These are phyloP conservation scores for Drosophila takahashii DNA, from an alignment of 1,140 invertebrate species.

Conservation along the genomic window DNA sequence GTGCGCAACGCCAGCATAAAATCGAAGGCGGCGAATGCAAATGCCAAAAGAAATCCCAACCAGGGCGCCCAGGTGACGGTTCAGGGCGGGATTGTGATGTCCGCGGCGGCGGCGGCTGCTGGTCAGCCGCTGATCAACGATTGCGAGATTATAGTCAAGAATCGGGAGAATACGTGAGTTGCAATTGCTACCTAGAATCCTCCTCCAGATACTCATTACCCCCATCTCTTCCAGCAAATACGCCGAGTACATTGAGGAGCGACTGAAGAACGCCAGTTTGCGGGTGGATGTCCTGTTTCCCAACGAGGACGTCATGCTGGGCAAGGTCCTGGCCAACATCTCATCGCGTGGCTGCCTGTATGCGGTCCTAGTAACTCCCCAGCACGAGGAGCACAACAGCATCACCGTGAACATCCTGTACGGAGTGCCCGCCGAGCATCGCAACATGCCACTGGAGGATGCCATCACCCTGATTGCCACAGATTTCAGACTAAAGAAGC, in stretches of 20 bases:
- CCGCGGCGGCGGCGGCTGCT: constrained; percentile 84
- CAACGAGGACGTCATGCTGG: constrained; percentile 93
- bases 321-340: constrained; percentile 94
- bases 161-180: constrained; percentile 91
- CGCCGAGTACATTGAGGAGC: constrained; percentile 94
- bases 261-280: constrained; percentile 92
- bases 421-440: constrained; percentile 94
- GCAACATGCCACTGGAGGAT: constrained; percentile 97
- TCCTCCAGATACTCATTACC: not conserved
- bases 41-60: constrained; percentile 13
- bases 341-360: constrained; percentile 93
- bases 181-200: not conserved
- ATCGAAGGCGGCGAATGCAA: constrained; percentile 53
- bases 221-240: constrained; percentile 88
- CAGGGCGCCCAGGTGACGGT: constrained; percentile 35
- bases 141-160: constrained; percentile 94
- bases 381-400: constrained; percentile 93
- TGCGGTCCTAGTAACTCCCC: constrained; percentile 93
- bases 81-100: constrained; percentile 59
- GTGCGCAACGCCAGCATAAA: constrained; percentile 86
- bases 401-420: constrained; percentile 96
- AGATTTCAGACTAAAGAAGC: constrained; percentile 92
- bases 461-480: constrained; percentile 91
- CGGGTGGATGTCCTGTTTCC: constrained; percentile 95
- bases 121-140: constrained; percentile 87